Conservation (phyloP, 2,888 invertebrate species). For the Liodrosophila aerea region DNA sequence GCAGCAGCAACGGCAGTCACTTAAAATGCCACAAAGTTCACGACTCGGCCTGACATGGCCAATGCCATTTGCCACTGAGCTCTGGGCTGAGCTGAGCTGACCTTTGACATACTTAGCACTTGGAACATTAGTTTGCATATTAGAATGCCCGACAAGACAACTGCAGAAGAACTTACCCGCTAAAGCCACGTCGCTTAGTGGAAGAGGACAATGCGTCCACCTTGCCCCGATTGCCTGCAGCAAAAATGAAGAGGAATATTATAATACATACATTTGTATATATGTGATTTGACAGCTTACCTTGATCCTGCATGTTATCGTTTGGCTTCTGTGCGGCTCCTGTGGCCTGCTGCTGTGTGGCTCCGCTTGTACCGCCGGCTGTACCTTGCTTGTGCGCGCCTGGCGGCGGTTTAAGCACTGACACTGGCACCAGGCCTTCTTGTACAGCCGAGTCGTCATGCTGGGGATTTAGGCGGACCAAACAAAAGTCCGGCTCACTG, state of each 20-base stretch:
- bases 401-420: conserved; percentile 90
- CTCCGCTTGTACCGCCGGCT: conserved; percentile 22
- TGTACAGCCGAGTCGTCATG: conserved; percentile 84
- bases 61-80: conserved; percentile 8
- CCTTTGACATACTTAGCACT: conserved; percentile 20
- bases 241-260: neutral
- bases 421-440: conserved; percentile 91
- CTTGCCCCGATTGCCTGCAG: conserved; percentile 82
- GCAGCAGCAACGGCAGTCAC: conserved; percentile 12
- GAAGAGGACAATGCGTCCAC: conserved; percentile 86
- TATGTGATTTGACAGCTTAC: conserved; percentile 48
- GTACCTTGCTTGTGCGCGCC: conserved; percentile 82
- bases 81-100: conserved; percentile 6
- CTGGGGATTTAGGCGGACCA: conserved; percentile 86
- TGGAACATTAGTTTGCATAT: conserved; percentile 33
- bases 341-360: conserved; percentile 20
- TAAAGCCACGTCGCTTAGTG: conserved; percentile 92
- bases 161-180: conserved; percentile 88
- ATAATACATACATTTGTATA: neutral
- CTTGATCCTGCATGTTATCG: conserved; percentile 81
- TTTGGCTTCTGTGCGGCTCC: conserved; percentile 72
- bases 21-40: conserved; percentile 25
- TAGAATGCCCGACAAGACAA: conserved; percentile 14
- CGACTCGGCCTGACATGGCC: conserved; percentile 13
- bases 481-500: conserved; percentile 87